Evolutionary conservation across 2,888 invertebrate genomes (phyloP).

Genomic region (Amiota mariae): DNA sequence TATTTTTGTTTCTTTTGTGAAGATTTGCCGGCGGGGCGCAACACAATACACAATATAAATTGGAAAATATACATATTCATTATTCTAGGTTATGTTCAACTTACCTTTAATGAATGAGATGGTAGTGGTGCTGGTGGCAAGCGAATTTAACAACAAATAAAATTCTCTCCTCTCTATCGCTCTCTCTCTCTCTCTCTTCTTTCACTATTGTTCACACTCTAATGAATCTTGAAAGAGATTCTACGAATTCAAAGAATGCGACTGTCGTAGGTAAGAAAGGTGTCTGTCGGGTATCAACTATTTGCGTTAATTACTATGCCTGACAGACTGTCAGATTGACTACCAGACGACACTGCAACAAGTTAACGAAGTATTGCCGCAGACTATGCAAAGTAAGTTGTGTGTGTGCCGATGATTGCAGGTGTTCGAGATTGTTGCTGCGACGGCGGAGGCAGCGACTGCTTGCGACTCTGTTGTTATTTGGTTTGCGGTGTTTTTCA

Average conservation of each 20-base stretch:
- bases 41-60: neutral
- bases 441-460: no score
- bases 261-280: no score
- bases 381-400: slow-evolving; percentile 4
- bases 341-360: neutral
- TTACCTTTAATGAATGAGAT: neutral
- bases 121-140: neutral
- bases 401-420: neutral
- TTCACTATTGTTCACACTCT: no score
- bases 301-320: no score
- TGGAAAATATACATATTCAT: neutral
- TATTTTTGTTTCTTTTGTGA: neutral
- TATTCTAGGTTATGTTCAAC: slow-evolving; percentile 22
- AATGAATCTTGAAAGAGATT: no score
- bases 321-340: neutral
- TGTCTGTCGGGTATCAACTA: no score
- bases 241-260: no score
- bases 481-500: slow-evolving; percentile 41
- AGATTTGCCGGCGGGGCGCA: no score
- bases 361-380: neutral
- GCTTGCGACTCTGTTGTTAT: slow-evolving; percentile 15
- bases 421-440: neutral
- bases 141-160: neutral
- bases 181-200: no score
- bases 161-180: no score